Conservation (phyloP, 64 coral and sea anemone species). For the Stylophora pistillata region DNA sequence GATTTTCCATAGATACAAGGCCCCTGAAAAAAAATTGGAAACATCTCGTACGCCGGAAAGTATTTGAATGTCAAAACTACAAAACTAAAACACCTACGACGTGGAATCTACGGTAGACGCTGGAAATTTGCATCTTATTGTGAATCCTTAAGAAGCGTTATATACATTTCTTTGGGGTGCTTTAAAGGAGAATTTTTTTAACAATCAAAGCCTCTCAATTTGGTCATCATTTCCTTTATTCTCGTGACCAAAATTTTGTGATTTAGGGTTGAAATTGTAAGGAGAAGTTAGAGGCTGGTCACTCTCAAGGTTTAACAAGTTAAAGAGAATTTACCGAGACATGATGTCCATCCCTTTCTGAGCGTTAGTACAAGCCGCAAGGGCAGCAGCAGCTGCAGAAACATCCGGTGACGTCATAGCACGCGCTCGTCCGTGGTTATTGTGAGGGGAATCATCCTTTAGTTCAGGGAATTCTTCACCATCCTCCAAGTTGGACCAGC, state of each 20-base stretch:
- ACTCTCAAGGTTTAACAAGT: neutral
- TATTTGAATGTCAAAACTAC: neutral
- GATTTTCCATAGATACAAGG: neutral
- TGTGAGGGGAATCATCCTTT: conserved; percentile 6
- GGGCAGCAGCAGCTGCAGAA: conserved; percentile 65
- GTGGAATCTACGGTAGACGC: neutral
- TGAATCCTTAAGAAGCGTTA: neutral
- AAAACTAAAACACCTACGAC: neutral
- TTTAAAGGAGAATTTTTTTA: too few species aligned
- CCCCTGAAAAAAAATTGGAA: neutral
- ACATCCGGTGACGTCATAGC: conserved; percentile 61
- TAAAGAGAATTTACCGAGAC: conserved; percentile 49
- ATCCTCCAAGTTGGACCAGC: conserved; percentile 51
- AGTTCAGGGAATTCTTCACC: conserved; percentile 35
- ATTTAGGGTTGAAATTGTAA: too few species aligned
- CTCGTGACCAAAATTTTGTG: too few species aligned
- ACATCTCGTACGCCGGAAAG: neutral
- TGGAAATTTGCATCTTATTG: neutral
- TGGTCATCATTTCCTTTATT: too few species aligned
- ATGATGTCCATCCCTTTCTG: conserved; percentile 73
- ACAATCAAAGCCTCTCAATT: too few species aligned
- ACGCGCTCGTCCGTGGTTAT: neutral
- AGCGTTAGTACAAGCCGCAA: conserved; percentile 76
- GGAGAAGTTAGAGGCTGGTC: too few species aligned
- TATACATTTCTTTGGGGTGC: too few species aligned